Evolutionary conservation across 2,888 invertebrate species (phyloP).

Genomic region (Frankliniella intonsa): DNA sequence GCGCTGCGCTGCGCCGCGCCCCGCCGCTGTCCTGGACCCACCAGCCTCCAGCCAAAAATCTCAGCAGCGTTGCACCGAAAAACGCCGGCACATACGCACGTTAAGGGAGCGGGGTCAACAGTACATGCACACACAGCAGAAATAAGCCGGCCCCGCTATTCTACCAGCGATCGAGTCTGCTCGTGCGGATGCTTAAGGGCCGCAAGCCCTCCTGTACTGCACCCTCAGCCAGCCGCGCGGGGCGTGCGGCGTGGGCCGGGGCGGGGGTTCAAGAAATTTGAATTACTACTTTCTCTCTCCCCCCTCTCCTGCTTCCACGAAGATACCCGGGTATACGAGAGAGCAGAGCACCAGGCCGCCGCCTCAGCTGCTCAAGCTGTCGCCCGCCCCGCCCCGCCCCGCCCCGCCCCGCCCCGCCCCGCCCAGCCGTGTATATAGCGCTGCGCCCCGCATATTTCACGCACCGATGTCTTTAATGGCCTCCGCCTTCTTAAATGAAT

Average conservation of each 20-base stretch:
- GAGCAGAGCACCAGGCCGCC: not conserved
- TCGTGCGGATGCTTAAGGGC: not conserved
- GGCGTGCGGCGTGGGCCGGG: no score
- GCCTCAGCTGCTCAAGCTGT: not conserved
- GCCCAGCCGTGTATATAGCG: not conserved
- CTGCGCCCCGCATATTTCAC: conserved; percentile 9
- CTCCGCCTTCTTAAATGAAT: conserved; percentile 19
- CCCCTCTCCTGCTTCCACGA: no score
- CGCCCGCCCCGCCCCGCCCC: not conserved
- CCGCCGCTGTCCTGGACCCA: not conserved
- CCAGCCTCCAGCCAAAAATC: no score
- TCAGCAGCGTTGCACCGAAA: no score
- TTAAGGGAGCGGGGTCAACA: no score
- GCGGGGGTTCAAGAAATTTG: no score
- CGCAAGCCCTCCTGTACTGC: no score
- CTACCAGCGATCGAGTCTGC: not conserved
- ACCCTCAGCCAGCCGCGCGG: no score
- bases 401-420: not conserved
- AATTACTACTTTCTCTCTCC: no score
- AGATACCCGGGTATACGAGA: not conserved
- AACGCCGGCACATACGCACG: no score
- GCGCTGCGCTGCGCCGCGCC: not conserved
- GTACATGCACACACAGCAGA: no score
- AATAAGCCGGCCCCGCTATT: not conserved
- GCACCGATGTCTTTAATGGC: conserved; percentile 24